Evolutionary conservation across 2,888 invertebrate genomes (phyloP), one percentile per base, ranked within the genome.

Genomic region (Aricia artaxerxes): DNA sequence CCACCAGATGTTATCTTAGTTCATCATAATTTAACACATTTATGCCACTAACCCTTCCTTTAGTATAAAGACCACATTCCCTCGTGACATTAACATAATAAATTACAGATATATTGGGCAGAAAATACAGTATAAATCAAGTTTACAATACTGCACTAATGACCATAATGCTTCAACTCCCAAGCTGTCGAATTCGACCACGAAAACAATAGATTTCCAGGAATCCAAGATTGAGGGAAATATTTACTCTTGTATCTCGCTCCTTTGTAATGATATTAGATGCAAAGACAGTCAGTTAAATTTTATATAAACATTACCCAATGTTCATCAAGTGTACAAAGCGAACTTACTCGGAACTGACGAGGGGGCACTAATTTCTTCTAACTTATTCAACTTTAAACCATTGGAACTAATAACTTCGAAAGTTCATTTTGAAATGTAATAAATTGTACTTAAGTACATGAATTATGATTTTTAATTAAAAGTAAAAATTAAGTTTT

Each of bases 281-380:
- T 94, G 93, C 80, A 87, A 85, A 64, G 88, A 90, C 2, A 84
- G 82, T 4, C 83, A 81, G 60, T 89, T 93, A 72, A 84, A 83
- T 53, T 77, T 93, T 64, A 87, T 89, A 1, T 89, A 88, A 81
- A 88, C 92, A 82, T 81, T 93, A 35, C 87, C 87, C 24, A 88
- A 89, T 78, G 81, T 88, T 9, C 89, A 87, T 83, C 84, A 86
- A 40, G 86, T 88, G 16, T 88, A 88, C 80, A 87, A 86, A 81
- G 93, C 93, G 1, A 93, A 94, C 83, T 87, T 93, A 77, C 88
- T 89, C 3, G 93, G 92, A 3, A 94, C 93, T 0, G 85, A 81
- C 73, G 87, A 90, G 80, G 92, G 92, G 3, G 78, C 83, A 1
- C 86, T 87, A 1, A 72, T 88, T 40, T 82, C 24, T 38, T 83